These are phyloP conservation scores for Buteo buteo DNA, from an alignment of 2,113 vertebrate genomes.

Conservation along the genomic window DNA sequence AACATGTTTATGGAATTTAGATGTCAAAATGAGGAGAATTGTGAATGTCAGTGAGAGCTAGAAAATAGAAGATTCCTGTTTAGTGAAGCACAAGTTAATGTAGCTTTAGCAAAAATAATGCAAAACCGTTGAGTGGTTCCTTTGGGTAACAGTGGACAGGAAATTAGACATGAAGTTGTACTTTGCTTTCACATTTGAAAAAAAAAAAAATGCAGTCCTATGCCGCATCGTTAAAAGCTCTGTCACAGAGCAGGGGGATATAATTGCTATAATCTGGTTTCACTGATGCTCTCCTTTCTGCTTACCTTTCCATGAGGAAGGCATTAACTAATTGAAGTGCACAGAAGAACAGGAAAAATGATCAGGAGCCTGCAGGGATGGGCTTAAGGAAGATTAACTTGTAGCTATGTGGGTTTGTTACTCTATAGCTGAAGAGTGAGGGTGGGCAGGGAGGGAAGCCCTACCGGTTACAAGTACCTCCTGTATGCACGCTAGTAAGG, in stretches of 20 bases:
- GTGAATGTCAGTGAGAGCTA: background rate
- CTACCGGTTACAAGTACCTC: fast-evolving
- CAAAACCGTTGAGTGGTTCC: background rate
- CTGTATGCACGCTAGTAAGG: fast-evolving
- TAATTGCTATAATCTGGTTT: background rate
- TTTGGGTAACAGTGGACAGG: background rate
- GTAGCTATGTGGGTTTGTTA: background rate
- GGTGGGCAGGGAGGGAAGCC: background rate
- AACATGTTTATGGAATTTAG: slow-evolving; percentile 37
- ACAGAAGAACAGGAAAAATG: background rate
- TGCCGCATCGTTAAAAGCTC: background rate
- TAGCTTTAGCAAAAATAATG: background rate
- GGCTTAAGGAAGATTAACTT: background rate
- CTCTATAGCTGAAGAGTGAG: background rate
- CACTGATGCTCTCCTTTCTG: background rate
- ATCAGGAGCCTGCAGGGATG: background rate
- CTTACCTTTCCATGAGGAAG: background rate
- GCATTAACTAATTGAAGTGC: background rate
- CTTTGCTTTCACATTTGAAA: background rate
- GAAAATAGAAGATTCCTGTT: background rate
- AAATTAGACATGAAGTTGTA: background rate
- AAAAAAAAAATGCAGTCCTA: background rate
- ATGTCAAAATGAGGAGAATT: slow-evolving; percentile 21
- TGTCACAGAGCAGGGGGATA: background rate
- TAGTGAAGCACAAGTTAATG: background rate